Evolutionary conservation across 2,113 vertebrate genomes (phyloP), one percentile per base, ranked within the genome.

Genomic region (Platichthys flesus): DNA sequence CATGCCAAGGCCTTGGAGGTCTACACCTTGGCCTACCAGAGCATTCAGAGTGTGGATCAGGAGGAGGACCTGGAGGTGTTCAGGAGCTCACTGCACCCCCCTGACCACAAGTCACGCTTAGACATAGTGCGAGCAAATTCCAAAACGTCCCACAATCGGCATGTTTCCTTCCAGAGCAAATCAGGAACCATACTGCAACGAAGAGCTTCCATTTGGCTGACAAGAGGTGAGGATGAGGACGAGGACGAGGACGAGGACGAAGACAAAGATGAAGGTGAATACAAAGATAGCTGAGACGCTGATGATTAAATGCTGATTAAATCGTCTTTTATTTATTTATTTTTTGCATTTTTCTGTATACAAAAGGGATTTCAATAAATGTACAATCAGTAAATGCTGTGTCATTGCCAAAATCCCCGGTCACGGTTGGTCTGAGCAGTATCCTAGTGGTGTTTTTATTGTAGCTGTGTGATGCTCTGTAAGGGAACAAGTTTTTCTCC

Each of bases 1-100:
- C 98, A 98, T 47, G 95, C 97, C 66, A 99, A 99, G 90, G 96
- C 98, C 74, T 93, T 99, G 89, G 97, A 99, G 82, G 93, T 97
- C 73, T 98, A 96, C 83, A 98, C 97, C 31, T 79, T 95, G 87
- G 97, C 97, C 70, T 98, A 94, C 88, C 97, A 97, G 92, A 95
- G 94, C 90, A 97, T 99, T 87, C 95, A 98, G 78, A 96, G 93
- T 75, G 96, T 99, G 86, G 96, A 99, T 86, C 97, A 99, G 89
- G 96, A 98, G 9, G 95, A 96, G 85, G 96, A 99, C 94, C 89
- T 99, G 85, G 95, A 99, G 97, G 94, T 97, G 83, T 98, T 98
- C 93, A 94, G 97, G 93, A 97, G 95, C 85, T 92, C 93, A 1
- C 94, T 98, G 84, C 96, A 96, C 87, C 96, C 96, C 76, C 94